phyloP scores from a whole-genome alignment of 2,888 invertebrate species.

The Dasypolia templi region DNA sequence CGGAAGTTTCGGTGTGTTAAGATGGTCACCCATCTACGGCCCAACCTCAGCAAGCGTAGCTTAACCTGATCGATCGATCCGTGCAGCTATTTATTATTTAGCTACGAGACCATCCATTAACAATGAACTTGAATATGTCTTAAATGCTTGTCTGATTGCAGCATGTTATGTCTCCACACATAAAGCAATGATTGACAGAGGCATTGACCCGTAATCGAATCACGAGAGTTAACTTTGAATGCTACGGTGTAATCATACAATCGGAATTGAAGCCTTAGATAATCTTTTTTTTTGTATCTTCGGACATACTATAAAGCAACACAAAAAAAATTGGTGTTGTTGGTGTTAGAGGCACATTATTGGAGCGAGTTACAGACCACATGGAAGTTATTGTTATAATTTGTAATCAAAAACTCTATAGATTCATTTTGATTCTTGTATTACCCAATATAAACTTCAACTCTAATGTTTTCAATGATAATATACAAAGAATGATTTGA shows the following conservation, averaged over 20 bases:
- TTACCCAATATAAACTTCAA: not conserved
- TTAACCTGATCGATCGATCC: no score
- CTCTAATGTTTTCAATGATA: conserved; percentile 1
- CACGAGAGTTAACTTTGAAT: conserved; percentile 40
- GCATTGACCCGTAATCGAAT: conserved; percentile 46
- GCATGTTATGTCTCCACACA: conserved; percentile 40
- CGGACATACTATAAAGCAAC: no score
- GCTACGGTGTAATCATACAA: conserved; percentile 48
- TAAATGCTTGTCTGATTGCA: conserved; percentile 61
- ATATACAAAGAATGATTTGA: not conserved
- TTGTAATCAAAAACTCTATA: conserved; percentile 19
- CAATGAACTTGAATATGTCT: no score
- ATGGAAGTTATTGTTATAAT: conserved; percentile 23
- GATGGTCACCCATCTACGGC: no score
- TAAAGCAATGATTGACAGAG: conserved; percentile 61
- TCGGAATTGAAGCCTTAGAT: conserved; percentile 35
- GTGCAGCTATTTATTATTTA: no score
- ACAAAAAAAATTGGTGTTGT: no score
- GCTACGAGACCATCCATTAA: no score
- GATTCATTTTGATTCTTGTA: conserved; percentile 18
- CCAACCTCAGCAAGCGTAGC: no score
- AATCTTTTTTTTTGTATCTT: conserved; percentile 42
- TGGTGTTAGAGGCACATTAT: conserved; percentile 22
- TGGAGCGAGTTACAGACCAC: conserved; percentile 27
- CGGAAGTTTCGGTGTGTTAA: no score